phyloP scores from a whole-genome alignment of 2,888 invertebrate species.

The Chymomyza fuscimana region DNA sequence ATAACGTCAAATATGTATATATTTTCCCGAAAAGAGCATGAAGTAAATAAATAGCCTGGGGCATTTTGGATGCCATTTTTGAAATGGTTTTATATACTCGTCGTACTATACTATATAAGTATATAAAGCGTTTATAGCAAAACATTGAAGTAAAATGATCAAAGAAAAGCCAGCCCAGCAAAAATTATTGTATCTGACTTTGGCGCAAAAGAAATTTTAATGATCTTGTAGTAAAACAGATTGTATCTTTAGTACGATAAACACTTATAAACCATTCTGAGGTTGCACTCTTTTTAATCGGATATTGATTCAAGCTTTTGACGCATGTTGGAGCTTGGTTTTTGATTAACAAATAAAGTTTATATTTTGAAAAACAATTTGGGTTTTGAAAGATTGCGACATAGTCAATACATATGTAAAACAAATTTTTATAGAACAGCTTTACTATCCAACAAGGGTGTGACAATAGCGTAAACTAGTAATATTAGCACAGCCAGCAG shows the following conservation, averaged over 20 bases:
- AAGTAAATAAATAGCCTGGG: conserved; percentile 38
- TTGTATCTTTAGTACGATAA: neutral
- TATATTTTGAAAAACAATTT: no score
- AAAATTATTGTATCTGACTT: neutral
- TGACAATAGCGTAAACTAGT: no score
- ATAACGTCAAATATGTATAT: conserved; percentile 2
- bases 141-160: neutral
- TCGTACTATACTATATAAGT: neutral
- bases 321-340: no score
- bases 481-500: no score
- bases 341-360: no score
- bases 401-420: no score
- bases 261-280: neutral
- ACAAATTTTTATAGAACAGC: no score
- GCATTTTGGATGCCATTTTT: conserved; percentile 45
- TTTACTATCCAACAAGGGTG: no score
- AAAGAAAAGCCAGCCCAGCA: neutral
- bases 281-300: neutral
- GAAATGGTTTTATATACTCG: neutral
- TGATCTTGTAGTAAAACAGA: neutral
- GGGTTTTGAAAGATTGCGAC: no score
- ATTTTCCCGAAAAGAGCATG: conserved; percentile 1
- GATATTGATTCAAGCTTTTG: no score
- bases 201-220: neutral
- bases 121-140: neutral